These are phyloP conservation scores for Peromyscus attwateri DNA, from an alignment of 2,797 vertebrate species.

Conservation along the genomic window DNA sequence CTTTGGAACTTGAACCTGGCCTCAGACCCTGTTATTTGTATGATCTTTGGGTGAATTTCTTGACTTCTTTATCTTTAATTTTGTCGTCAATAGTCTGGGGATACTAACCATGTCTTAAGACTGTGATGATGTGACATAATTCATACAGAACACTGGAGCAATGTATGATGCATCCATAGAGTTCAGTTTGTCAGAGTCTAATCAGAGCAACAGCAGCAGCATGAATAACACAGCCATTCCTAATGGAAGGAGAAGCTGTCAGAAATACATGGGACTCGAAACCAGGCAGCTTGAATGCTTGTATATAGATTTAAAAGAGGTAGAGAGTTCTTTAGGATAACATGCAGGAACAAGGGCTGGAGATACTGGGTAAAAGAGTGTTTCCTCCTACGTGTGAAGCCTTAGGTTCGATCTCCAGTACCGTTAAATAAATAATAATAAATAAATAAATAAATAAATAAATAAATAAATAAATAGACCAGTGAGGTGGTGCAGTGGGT, in stretches of 20 bases:
- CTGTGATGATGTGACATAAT: constrained; percentile 39
- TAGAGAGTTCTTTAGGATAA: not conserved
- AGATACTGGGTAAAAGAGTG: not conserved
- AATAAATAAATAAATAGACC: not conserved
- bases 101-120: not conserved
- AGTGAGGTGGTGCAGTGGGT: not conserved
- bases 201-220: not conserved
- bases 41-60: not conserved
- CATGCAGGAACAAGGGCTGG: not conserved
- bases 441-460: not conserved
- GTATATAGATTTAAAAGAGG: constrained; percentile 16
- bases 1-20: constrained; percentile 8
- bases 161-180: not conserved
- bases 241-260: constrained; percentile 4
- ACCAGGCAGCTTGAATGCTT: not conserved
- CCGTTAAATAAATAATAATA: not conserved
- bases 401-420: not conserved
- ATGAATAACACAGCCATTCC: not conserved
- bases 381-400: not conserved
- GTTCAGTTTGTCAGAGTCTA: constrained; percentile 34
- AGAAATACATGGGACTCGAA: constrained; percentile 49
- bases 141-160: not conserved
- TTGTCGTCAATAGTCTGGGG: not conserved
- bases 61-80: not conserved
- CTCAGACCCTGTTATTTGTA: not conserved